phyloP scores from a whole-genome alignment of 2,888 invertebrate genomes.

The Melolontha melolontha region DNA sequence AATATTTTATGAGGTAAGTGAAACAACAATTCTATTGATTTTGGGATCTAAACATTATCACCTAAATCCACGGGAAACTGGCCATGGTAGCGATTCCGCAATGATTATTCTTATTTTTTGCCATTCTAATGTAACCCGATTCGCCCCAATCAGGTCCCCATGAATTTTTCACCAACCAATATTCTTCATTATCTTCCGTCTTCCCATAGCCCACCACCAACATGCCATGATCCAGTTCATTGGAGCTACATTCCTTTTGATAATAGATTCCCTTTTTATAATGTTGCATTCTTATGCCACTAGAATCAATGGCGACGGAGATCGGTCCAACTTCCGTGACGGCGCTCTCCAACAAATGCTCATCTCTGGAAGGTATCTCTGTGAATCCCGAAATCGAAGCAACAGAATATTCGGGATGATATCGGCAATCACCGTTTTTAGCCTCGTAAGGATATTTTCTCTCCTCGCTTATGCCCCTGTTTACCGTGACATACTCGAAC shows the following conservation, averaged over 20 bases:
- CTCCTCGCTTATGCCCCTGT: conserved; percentile 70
- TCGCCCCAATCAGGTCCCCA: conserved; percentile 66
- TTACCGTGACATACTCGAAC: conserved; percentile 66
- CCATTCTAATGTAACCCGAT: conserved; percentile 55
- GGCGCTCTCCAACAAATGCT: conserved; percentile 79
- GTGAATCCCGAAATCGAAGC: conserved; percentile 72
- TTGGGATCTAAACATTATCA: conserved; percentile 66
- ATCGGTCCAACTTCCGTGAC: conserved; percentile 89
- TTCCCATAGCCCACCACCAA: conserved; percentile 82
- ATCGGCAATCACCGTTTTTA: conserved; percentile 50
- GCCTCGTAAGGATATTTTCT: conserved; percentile 68
- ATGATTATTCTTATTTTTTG: conserved; percentile 70
- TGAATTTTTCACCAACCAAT: conserved; percentile 79
- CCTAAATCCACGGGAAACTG: conserved; percentile 86
- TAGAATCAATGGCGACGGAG: conserved; percentile 91
- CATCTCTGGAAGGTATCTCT: conserved; percentile 80
- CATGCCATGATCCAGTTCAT: conserved; percentile 85
- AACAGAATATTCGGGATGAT: conserved; percentile 24
- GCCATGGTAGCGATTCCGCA: conserved; percentile 86
- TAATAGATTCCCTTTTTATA: conserved; percentile 85
- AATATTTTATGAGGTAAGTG: no score
- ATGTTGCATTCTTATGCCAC: conserved; percentile 85
- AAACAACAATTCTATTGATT: no score
- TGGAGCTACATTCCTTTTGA: conserved; percentile 77
- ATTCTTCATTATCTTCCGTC: conserved; percentile 71